A percentile compares a stretch with the other conserved stretches of the same genome.
Evolutionary conservation across 2,113 vertebrate species (phyloP).

Genomic region (Platichthys flesus): DNA sequence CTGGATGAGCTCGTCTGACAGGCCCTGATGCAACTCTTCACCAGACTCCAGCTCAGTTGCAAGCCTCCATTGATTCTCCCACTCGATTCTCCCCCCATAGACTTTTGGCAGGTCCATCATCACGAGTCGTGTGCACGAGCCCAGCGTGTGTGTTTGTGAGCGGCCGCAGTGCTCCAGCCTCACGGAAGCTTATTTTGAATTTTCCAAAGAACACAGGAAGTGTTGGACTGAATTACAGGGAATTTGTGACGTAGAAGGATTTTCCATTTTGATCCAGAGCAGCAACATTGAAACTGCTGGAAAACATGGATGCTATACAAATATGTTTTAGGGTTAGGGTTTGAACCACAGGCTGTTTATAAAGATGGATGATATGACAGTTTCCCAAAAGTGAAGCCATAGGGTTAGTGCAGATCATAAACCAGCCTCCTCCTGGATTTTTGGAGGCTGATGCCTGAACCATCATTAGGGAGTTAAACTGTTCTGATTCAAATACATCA

Average conservation of each 20-base stretch:
- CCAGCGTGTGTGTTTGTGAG: not conserved
- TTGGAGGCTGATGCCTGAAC: too few species aligned
- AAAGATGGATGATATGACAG: too few species aligned
- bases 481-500: too few species aligned
- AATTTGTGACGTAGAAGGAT: not conserved
- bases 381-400: too few species aligned
- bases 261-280: not conserved
- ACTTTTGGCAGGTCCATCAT: not conserved
- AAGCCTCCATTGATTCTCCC: constrained; percentile 1
- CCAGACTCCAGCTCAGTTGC: constrained; percentile 10
- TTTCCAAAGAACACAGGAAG: not conserved
- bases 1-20: constrained; percentile 7
- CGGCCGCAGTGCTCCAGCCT: not conserved
- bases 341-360: too few species aligned
- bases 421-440: too few species aligned
- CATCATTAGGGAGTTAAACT: too few species aligned
- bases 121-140: not conserved
- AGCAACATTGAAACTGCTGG: too few species aligned
- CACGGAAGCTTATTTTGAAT: not conserved
- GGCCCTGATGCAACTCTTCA: constrained; percentile 32
- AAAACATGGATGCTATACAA: not conserved
- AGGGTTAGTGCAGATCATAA: too few species aligned
- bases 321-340: not conserved
- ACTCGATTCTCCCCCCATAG: not conserved
- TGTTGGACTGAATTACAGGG: not conserved